Base-by-base conservation (phyloP, 2,113 vertebrate species). In the Zapus hudsonius region DNA sequence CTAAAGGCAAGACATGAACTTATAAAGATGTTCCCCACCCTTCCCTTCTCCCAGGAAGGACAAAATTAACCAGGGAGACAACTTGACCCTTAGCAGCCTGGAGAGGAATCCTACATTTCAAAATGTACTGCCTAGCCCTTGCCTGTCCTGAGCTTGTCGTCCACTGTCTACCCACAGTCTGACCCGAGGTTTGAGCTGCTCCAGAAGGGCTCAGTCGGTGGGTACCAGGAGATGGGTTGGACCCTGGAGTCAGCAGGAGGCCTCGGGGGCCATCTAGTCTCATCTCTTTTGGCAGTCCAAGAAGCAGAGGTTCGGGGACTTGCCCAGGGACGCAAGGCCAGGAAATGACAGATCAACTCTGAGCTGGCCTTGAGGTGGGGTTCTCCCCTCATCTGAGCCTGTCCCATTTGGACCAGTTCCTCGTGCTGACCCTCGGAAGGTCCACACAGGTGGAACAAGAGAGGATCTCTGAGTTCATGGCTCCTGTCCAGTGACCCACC, bases 281-380 rank as follows among this genome's bases (percentile, higher is more conserved):
- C 73, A 66, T 57, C 40, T 75, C 44, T 44, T 67, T 36, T 79
- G 81, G 63, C 3, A n/a, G 59, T 67, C 91, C 22, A 84, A 59
- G 89, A 83, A 61, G n/a, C 64, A 89, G 75, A 61, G 55, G 10
- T 17, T 72, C 31, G 73, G 66, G 33, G 29, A 0, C 81, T 92
- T 88, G 36, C 87, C 38, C 55, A 64, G 78, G 74, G 38, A 95
- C 20, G 40, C 36, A 59, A 12, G 52, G 16, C 4, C 55, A 75
- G 59, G n/a, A 92, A 82, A 33, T 52, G n/a, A 38, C 86, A 79
- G 91, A 42, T 89, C 57, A 75, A 33, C 75, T 23, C 78, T 55
- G 29, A 93, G 70, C 20, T 75, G 42, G 44, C 44, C 31, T 74
- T 74, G 44, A 63, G 59, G 59, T 52, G 36, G 36, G 25, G 3